Evolutionary conservation across 1,140 invertebrate genomes (phyloP).

Genomic region (Hylyphantes graminicola): DNA sequence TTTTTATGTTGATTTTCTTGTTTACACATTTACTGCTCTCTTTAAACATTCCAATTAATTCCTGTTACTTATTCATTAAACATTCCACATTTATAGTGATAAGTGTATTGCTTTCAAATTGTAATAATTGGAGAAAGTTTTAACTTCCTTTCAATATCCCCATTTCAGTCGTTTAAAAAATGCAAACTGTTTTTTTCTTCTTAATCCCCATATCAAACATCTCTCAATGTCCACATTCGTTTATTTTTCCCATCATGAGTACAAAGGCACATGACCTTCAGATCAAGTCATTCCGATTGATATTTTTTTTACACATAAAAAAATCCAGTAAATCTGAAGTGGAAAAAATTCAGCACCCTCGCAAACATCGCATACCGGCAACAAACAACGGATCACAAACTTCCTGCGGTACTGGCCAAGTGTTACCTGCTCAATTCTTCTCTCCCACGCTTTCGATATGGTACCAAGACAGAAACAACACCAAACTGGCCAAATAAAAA

Average conservation of each 20-base stretch:
- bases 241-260: constrained; percentile 21
- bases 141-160: no score
- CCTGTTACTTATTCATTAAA: no score
- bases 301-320: neutral
- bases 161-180: no score
- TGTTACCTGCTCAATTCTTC: neutral
- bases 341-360: constrained; percentile 27
- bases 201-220: no score
- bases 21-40: no score
- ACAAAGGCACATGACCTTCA: neutral
- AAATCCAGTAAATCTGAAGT: neutral
- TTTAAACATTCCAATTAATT: no score
- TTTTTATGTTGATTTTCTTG: no score
- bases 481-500: no score
- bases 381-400: constrained; percentile 36
- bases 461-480: neutral
- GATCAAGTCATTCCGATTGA: neutral
- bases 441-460: constrained; percentile 36
- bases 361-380: constrained; percentile 5
- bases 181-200: no score
- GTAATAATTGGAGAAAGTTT: no score
- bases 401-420: constrained; percentile 17
- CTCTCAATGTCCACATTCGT: neutral
- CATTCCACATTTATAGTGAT: no score
- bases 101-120: no score